Base-by-base conservation (phyloP, 2,113 vertebrate species). In the Atherinomorus stipes region DNA sequence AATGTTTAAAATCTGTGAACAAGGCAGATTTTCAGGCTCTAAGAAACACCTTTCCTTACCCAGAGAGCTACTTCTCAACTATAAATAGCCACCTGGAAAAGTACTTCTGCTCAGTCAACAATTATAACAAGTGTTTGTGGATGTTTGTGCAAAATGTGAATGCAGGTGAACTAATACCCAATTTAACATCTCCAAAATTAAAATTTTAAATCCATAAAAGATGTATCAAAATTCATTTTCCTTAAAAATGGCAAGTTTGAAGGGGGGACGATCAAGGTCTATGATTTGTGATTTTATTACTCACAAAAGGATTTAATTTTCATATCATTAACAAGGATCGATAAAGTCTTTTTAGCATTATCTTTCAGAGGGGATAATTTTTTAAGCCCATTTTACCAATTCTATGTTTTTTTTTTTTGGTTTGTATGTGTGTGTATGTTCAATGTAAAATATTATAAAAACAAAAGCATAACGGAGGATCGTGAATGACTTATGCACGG, bases 81-180 rank as follows among this genome's bases (percentile, higher is more conserved):
- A 85, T 83, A 90, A 90, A 92, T 92, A 91, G 85, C 51, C 31
- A 62, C 40, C 49, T 70, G 56, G 47, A 84, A 85, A 88, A 85
- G 53, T 28, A 42, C 11, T 86, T 90, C 76, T 88, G 80, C 87
- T 62, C n/a, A 74, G 54, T 88, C 73, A 87, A 88, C 87, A 76
- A 21, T 83, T 80, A 70, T 69, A 75, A 54, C 68, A 88, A 72
- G 19, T 52, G 9, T 34, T 38, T 78, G 18, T 38, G 21, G 42
- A 61, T 51, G 42, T 42, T n/a, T 71, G n/a, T 6, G 25, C 16
- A 54, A 52, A 22, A 38, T n/a, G 26, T 60, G 15, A 58, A 21
- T 76, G 40, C 8, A 34, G 1, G 31, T 8, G 31, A 34, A 4
- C 28, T 3, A 31, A 31, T 31, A 31, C 28, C 31, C 47, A 19